These are phyloP conservation scores for Sylvia atricapilla DNA, from an alignment of 2,113 vertebrate species.

Conservation along the genomic window DNA sequence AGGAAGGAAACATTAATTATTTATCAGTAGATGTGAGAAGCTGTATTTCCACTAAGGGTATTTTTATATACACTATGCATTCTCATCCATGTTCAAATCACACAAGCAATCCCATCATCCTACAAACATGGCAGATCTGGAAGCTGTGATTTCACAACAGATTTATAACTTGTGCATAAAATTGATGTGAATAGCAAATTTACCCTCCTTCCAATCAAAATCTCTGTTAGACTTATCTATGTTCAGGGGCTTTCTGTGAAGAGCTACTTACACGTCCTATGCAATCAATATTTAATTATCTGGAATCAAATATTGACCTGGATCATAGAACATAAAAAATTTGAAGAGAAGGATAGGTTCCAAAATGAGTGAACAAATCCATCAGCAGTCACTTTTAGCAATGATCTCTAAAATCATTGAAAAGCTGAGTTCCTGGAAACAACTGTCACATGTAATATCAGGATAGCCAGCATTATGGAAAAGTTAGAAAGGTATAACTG, in stretches of 20 bases:
- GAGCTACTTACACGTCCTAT: neutral
- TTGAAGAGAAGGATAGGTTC: neutral
- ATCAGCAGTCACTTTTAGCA: neutral
- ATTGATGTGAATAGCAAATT: neutral
- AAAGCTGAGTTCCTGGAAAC: neutral
- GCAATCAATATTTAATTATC: neutral
- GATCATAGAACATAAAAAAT: neutral
- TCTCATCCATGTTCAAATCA: neutral
- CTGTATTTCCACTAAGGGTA: neutral
- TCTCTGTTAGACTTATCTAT: neutral
- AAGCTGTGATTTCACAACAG: neutral
- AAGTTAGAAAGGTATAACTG: neutral
- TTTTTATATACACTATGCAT: neutral
- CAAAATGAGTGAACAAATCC: neutral
- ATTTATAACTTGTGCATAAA: neutral
- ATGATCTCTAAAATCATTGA: neutral
- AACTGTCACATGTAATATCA: neutral
- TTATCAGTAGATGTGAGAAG: neutral
- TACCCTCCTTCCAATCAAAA: neutral
- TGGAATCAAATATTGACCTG: neutral
- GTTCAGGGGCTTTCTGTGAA: neutral
- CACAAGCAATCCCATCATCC: neutral
- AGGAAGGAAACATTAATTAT: neutral
- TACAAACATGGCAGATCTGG: neutral
- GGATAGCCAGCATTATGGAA: neutral